Conservation (phyloP, 92 coral and sea anemone species). For the Palythoa grandiflora region DNA sequence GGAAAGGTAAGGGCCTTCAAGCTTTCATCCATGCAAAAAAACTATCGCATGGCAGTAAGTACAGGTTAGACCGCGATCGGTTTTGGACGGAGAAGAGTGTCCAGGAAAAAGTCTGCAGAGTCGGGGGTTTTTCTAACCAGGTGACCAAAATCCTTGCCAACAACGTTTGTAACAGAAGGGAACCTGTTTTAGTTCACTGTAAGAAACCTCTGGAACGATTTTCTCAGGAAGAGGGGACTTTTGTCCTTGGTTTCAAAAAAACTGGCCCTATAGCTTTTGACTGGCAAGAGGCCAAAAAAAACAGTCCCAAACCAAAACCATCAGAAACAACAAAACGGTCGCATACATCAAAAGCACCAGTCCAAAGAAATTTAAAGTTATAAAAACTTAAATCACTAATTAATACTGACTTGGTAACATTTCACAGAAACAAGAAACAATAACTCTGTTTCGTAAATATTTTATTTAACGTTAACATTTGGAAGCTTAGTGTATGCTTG, state of each 20-base stretch:
- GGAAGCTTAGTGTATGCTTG: background rate
- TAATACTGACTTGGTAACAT: background rate
- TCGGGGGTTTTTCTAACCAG: slow-evolving; percentile 30
- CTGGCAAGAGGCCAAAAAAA: slow-evolving; percentile 32
- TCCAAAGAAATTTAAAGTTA: background rate
- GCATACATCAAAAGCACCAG: background rate
- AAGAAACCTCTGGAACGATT: slow-evolving; percentile 34
- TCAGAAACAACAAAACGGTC: background rate
- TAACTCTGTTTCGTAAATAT: too few species aligned
- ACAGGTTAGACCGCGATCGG: slow-evolving; percentile 24
- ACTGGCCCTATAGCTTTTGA: slow-evolving; percentile 48
- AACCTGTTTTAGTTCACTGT: slow-evolving; percentile 34
- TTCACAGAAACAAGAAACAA: background rate
- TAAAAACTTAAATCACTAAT: background rate
- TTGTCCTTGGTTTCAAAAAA: slow-evolving; percentile 43
- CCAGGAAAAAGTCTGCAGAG: slow-evolving; percentile 19
- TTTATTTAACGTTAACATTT: too few species aligned
- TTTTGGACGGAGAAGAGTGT: slow-evolving; percentile 42
- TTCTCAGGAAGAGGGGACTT: slow-evolving; percentile 38
- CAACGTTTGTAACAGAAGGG: slow-evolving; percentile 38
- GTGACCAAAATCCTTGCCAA: slow-evolving; percentile 37
- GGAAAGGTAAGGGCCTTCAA: slow-evolving; percentile 37
- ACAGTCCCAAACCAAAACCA: background rate
- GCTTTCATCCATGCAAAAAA: slow-evolving; percentile 48
- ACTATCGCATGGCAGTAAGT: slow-evolving; percentile 32